phyloP scores from a whole-genome alignment of 2,797 vertebrate species.

The Crocodylus rhombifer region DNA sequence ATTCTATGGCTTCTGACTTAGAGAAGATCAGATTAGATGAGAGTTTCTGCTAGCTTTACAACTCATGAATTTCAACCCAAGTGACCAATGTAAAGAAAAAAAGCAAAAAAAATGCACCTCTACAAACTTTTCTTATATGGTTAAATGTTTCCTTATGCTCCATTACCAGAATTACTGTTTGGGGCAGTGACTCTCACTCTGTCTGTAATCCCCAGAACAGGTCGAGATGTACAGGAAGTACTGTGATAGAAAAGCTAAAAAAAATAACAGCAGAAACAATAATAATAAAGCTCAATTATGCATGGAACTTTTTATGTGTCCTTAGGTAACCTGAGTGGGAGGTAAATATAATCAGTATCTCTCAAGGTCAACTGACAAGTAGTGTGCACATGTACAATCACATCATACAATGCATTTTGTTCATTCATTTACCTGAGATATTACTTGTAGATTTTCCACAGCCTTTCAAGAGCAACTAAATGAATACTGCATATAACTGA shows the following conservation, averaged over 20 bases:
- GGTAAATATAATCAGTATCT: background rate
- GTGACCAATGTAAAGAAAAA: background rate
- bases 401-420: background rate
- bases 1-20: background rate
- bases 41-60: background rate
- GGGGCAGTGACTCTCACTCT: background rate
- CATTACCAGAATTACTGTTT: background rate
- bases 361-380: background rate
- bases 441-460: background rate
- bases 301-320: too few species aligned
- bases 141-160: constrained; percentile 11
- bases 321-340: background rate
- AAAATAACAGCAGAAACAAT: too few species aligned
- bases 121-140: constrained; percentile 38
- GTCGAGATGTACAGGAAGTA: background rate
- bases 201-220: background rate
- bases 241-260: too few species aligned
- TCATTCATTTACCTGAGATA: background rate
- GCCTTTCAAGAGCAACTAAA: background rate
- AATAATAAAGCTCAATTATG: too few species aligned
- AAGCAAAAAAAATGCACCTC: background rate
- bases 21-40: background rate
- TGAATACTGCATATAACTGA: background rate
- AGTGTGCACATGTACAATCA: background rate
- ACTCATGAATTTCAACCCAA: constrained; percentile 15